These are phyloP conservation scores for Hololepta plana DNA, from an alignment of 2,888 invertebrate species.

Conservation along the genomic window DNA sequence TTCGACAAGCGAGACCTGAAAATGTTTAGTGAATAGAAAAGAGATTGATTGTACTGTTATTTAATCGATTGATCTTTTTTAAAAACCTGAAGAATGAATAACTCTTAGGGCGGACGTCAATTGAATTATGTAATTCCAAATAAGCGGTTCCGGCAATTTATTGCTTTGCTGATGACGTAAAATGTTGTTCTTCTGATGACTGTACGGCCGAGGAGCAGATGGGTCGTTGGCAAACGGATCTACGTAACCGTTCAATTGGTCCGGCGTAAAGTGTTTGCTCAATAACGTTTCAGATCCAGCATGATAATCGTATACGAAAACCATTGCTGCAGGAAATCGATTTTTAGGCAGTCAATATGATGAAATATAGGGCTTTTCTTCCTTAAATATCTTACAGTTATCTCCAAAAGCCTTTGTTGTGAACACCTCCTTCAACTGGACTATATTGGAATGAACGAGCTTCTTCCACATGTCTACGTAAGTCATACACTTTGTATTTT, in stretches of 20 bases:
- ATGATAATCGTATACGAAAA: constrained; percentile 93
- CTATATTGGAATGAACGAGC: constrained; percentile 86
- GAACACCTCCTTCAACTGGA: constrained; percentile 82
- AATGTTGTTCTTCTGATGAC: constrained; percentile 68
- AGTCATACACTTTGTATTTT: constrained; percentile 68
- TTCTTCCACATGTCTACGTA: constrained; percentile 90
- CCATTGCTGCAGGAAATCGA: constrained; percentile 78
- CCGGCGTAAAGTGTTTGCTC: constrained; percentile 61
- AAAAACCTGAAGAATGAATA: constrained; percentile 50
- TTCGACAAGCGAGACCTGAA: constrained; percentile 58
- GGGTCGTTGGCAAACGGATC: constrained; percentile 76
- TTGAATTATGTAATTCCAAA: constrained; percentile 94
- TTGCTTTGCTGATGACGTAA: constrained; percentile 54
- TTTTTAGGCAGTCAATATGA: too few relatives aligned
- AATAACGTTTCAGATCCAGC: constrained; percentile 79
- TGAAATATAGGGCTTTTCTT: constrained; percentile 1
- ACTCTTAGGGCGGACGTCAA: constrained; percentile 82
- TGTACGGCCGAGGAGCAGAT: constrained; percentile 59
- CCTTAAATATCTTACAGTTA: constrained; percentile 52
- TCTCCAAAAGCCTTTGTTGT: constrained; percentile 93
- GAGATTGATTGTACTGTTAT: too few relatives aligned
- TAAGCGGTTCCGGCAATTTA: constrained; percentile 66
- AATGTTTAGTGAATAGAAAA: too few relatives aligned
- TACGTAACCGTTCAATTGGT: constrained; percentile 43
- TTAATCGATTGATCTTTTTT: too few relatives aligned